Evolutionary conservation across 2,888 invertebrate genomes (phyloP).

Genomic region (Acanthacorydalis orientalis): DNA sequence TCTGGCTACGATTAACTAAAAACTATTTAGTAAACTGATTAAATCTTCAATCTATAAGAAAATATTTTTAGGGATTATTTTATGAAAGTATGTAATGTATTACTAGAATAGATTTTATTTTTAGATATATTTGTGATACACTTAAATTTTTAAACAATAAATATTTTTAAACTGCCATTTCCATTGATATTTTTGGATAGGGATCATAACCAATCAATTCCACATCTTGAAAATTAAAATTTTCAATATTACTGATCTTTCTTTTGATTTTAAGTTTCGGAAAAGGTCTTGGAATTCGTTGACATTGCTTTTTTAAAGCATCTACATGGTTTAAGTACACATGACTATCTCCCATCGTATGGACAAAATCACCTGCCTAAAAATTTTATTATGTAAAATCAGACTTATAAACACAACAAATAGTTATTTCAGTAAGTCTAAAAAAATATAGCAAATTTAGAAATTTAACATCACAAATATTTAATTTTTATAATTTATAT

Average conservation of each 20-base stretch:
- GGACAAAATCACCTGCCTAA: conserved; percentile 83
- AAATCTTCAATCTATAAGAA: no score
- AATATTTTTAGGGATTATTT: no score
- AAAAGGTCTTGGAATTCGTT: conserved; percentile 63
- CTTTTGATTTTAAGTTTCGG: conserved; percentile 65
- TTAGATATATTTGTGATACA: no score
- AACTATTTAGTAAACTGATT: no score
- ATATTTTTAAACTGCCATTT: conserved; percentile 62
- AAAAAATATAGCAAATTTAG: neutral
- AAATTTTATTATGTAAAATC: conserved; percentile 17
- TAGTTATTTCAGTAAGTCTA: neutral
- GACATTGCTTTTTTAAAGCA: conserved; percentile 62
- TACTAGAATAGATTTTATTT: no score
- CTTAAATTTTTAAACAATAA: neutral
- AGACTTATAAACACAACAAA: neutral
- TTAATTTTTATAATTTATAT: neutral
- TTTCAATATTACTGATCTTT: conserved; percentile 60
- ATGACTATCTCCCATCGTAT: conserved; percentile 90
- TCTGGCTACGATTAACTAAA: no score
- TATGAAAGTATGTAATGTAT: no score
- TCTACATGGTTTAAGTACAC: conserved; percentile 83
- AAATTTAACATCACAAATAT: neutral
- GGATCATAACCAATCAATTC: conserved; percentile 70
- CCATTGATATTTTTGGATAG: conserved; percentile 79
- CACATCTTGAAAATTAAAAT: conserved; percentile 78